phyloP scores from a whole-genome alignment of 2,113 vertebrate genomes.

The Syngnathoides biaculeatus region DNA sequence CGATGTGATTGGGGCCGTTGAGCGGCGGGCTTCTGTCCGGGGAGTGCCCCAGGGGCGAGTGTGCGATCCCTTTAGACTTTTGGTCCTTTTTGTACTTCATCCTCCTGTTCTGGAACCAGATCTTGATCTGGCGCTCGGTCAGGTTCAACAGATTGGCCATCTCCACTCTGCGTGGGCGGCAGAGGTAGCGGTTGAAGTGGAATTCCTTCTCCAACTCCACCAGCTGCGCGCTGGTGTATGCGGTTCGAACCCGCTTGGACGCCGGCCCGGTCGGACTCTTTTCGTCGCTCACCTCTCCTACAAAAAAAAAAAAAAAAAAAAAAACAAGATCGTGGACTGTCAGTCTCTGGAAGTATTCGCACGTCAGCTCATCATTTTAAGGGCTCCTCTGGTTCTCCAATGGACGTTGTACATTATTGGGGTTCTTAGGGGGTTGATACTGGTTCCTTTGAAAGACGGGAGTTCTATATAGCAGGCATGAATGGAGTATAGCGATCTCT shows the following conservation, averaged over 20 bases:
- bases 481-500: too few relatives aligned
- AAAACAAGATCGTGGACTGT: too few relatives aligned
- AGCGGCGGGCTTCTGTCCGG: slow-evolving; percentile 94
- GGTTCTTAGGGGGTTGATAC: too few relatives aligned
- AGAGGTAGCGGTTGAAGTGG: slow-evolving; percentile 97
- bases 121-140: slow-evolving; percentile 98
- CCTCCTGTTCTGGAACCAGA: slow-evolving; percentile 98
- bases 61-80: slow-evolving; percentile 97
- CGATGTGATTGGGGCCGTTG: slow-evolving; percentile 87
- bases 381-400: too few relatives aligned
- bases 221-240: slow-evolving; percentile 95
- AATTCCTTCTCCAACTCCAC: slow-evolving; percentile 98
- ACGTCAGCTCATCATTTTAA: too few relatives aligned
- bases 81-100: slow-evolving; percentile 99
- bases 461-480: too few relatives aligned
- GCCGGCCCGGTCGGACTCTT: slow-evolving; percentile 95
- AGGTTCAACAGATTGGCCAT: slow-evolving; percentile 98
- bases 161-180: slow-evolving; percentile 93
- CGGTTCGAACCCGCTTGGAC: slow-evolving; percentile 94
- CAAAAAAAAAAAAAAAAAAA: slow-evolving; percentile 4
- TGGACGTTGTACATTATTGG: too few relatives aligned
- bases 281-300: slow-evolving; percentile 94
- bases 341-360: too few relatives aligned
- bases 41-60: slow-evolving; percentile 94
- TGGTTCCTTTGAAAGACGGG: too few relatives aligned